Conservation (phyloP, 2,888 invertebrate genomes). For the Cabera pusaria region DNA sequence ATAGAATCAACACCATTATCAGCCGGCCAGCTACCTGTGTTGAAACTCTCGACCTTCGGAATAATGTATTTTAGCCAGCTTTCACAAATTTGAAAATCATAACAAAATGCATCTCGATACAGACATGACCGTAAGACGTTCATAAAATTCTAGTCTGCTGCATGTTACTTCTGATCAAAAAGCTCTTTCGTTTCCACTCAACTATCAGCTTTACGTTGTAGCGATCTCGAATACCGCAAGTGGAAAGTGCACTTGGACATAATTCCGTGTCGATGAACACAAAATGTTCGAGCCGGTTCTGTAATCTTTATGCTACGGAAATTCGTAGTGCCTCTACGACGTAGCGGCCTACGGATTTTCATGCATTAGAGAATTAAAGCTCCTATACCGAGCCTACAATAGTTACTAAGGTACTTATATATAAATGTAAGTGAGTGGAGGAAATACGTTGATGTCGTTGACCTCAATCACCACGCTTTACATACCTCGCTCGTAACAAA, state of each 20-base stretch:
- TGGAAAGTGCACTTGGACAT: slow-evolving; percentile 22
- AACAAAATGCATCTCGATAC: slow-evolving; percentile 17
- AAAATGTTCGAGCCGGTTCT: slow-evolving; percentile 33
- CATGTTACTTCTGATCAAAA: slow-evolving; percentile 22
- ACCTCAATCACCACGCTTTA: slow-evolving; percentile 18
- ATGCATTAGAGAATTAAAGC: slow-evolving; percentile 13
- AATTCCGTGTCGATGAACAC: slow-evolving; percentile 34
- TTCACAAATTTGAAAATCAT: slow-evolving; percentile 14
- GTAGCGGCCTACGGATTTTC: slow-evolving; percentile 32
- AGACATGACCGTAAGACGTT: slow-evolving; percentile 20
- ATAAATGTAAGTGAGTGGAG: slow-evolving; percentile 2
- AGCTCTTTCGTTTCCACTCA: slow-evolving; percentile 25
- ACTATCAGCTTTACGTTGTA: slow-evolving; percentile 21
- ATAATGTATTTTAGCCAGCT: slow-evolving; percentile 5
- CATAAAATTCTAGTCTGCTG: slow-evolving; percentile 20
- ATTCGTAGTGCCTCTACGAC: slow-evolving; percentile 41
- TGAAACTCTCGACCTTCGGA: slow-evolving; percentile 22
- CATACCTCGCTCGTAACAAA: slow-evolving; percentile 11
- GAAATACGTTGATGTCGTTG: slow-evolving; percentile 19
- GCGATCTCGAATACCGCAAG: slow-evolving; percentile 14
- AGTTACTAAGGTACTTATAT: too few species aligned
- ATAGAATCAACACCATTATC: slow-evolving; percentile 44
- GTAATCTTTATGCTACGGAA: slow-evolving; percentile 37
- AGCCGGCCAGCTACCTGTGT: slow-evolving; percentile 26
- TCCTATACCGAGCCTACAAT: too few species aligned